Conservation (phyloP, 2,888 invertebrate species). For the Ophion ventricosus region DNA sequence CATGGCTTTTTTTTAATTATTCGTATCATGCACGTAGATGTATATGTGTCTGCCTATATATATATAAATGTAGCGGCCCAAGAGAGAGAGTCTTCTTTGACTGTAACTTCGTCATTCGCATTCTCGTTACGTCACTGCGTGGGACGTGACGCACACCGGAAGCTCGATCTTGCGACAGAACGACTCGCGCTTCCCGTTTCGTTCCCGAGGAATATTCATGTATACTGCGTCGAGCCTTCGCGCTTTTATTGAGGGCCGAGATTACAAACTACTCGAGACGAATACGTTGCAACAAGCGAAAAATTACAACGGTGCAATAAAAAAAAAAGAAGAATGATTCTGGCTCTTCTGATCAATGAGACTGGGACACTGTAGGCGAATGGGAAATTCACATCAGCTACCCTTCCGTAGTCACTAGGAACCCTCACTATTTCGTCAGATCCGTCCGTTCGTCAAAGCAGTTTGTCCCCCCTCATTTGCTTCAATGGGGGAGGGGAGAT, state of each 20-base stretch:
- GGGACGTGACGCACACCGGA: conserved; percentile 64
- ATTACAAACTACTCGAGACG: neutral
- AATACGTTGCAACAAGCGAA: neutral
- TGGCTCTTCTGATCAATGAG: neutral
- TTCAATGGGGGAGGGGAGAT: too few species aligned
- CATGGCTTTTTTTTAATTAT: conserved; percentile 62
- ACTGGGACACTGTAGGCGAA: too few species aligned
- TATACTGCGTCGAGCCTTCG: neutral
- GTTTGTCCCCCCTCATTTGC: neutral
- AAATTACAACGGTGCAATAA: neutral
- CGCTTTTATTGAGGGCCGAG: neutral
- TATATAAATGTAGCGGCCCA: conserved; percentile 22
- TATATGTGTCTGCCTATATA: conserved; percentile 23
- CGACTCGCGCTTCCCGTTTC: conserved; percentile 55
- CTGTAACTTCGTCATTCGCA: conserved; percentile 55
- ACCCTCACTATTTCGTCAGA: neutral
- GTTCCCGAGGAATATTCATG: conserved; percentile 17
- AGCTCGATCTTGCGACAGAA: conserved; percentile 60
- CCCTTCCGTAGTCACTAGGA: neutral
- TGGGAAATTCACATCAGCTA: too few species aligned
- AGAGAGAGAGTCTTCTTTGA: conserved; percentile 21
- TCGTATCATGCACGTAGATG: conserved; percentile 36
- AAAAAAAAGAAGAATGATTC: neutral
- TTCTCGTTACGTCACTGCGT: conserved; percentile 62
- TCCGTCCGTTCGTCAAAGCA: neutral